Evolutionary conservation across 2,797 vertebrate species (phyloP).

Genomic region (Sebastes kiyomatsui): DNA sequence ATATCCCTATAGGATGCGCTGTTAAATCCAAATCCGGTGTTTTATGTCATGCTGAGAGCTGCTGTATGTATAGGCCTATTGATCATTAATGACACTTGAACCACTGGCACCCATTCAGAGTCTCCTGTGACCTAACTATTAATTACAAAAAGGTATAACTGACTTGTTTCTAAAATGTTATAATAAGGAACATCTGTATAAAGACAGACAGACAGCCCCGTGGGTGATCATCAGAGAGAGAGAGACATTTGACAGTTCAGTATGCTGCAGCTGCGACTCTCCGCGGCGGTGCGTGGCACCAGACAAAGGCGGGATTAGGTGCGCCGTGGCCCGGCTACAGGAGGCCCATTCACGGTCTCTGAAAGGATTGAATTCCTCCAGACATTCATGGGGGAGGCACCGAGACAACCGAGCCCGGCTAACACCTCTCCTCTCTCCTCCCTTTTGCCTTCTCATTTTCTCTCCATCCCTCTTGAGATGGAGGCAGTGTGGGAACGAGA

Average conservation of each 20-base stretch:
- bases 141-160: not conserved
- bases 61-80: not conserved
- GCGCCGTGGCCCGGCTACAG: slow-evolving; percentile 46
- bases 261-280: slow-evolving; percentile 12
- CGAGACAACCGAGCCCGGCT: slow-evolving; percentile 8
- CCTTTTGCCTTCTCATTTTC: not conserved
- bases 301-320: slow-evolving; percentile 67
- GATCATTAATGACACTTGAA: slow-evolving; percentile 28
- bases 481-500: slow-evolving; percentile 11
- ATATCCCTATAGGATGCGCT: not conserved
- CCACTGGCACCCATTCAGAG: not conserved
- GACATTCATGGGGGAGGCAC: slow-evolving; percentile 20
- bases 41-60: not conserved
- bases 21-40: not conserved
- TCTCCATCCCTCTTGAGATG: slow-evolving; percentile 6
- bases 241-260: slow-evolving; percentile 36
- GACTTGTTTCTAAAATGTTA: not conserved
- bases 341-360: slow-evolving; percentile 32
- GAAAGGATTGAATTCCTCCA: slow-evolving; percentile 55
- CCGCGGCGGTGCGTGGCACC: slow-evolving; percentile 40
- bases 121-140: not conserved
- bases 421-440: not conserved
- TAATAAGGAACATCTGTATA: not conserved
- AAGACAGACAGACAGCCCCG: not conserved
- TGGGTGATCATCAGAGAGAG: not conserved